Conservation (phyloP, 1,140 invertebrate genomes). For the Drosophila azteca region DNA sequence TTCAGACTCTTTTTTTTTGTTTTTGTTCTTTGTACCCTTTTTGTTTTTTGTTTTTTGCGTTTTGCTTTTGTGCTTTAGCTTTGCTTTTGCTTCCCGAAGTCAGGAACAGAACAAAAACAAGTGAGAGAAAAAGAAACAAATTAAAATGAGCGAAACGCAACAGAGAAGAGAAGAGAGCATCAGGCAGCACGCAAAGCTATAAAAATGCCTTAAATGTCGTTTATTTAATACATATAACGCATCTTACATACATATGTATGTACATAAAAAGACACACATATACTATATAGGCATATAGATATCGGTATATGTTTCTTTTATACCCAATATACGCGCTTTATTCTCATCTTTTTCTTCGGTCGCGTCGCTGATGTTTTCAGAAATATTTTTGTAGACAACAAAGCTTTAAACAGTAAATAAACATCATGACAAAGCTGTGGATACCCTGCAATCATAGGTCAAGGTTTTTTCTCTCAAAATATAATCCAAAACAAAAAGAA, state of each 20-base stretch:
- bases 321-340: slow-evolving; percentile 56
- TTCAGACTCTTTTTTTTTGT: slow-evolving; percentile 25
- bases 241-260: slow-evolving; percentile 17
- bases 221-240: slow-evolving; percentile 39
- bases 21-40: slow-evolving; percentile 9
- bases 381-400: slow-evolving; percentile 76
- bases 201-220: slow-evolving; percentile 78
- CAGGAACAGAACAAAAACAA: slow-evolving; percentile 30
- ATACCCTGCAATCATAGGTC: too few species aligned
- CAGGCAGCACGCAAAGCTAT: slow-evolving; percentile 62
- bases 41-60: slow-evolving; percentile 17
- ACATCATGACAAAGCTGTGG: too few species aligned
- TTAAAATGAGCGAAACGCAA: slow-evolving; percentile 61
- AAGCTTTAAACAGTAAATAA: slow-evolving; percentile 14
- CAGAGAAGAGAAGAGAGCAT: slow-evolving; percentile 42
- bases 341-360: slow-evolving; percentile 50
- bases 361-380: slow-evolving; percentile 25
- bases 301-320: slow-evolving; percentile 28
- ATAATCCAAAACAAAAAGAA: too few species aligned
- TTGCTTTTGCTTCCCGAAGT: not conserved
- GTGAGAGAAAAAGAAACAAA: slow-evolving; percentile 45
- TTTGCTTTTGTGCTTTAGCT: slow-evolving; percentile 28
- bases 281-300: not conserved
- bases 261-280: not conserved
- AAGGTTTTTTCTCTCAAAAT: too few species aligned